phyloP scores from a whole-genome alignment of 2,797 vertebrate genomes.

The Lerista edwardsae region DNA sequence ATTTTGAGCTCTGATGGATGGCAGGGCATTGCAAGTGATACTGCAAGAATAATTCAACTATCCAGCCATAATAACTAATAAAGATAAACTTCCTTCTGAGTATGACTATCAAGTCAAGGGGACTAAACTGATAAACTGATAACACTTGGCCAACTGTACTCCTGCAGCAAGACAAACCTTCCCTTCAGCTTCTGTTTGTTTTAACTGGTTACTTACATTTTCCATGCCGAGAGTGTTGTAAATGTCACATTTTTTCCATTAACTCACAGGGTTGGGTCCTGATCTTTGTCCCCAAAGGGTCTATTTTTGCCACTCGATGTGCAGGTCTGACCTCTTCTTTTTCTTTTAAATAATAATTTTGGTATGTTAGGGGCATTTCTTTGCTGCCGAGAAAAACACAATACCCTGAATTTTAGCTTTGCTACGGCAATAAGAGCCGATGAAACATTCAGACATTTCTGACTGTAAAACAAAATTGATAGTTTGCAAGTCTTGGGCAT shows the following conservation, averaged over 20 bases:
- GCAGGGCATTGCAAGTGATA: rapidly evolving
- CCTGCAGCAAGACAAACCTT: constrained; percentile 56
- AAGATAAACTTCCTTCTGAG: constrained; percentile 51
- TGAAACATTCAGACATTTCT: constrained; percentile 26
- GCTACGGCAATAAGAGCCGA: constrained; percentile 12
- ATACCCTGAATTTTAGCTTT: constrained; percentile 10
- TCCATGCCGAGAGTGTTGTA: constrained; percentile 60
- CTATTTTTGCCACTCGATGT: constrained; percentile 36
- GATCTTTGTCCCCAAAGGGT: constrained; percentile 59
- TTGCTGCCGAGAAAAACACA: constrained; percentile 32
- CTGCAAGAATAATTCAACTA: not conserved
- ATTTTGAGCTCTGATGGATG: constrained; percentile 9
- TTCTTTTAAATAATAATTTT: not conserved
- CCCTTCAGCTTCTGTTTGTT: constrained; percentile 57
- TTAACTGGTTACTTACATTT: constrained; percentile 63
- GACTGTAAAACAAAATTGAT: constrained; percentile 46
- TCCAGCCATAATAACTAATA: constrained; percentile 50
- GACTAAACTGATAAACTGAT: constrained; percentile 62
- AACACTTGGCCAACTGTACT: constrained; percentile 45
- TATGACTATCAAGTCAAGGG: constrained; percentile 36
- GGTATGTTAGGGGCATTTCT: not conserved
- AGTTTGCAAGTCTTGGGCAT: constrained; percentile 56
- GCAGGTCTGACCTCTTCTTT: constrained; percentile 20
- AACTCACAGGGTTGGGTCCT: constrained; percentile 32
- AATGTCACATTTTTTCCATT: constrained; percentile 65